Evolutionary conservation across 2,888 invertebrate genomes (phyloP).

Genomic region (Spodoptera exigua): DNA sequence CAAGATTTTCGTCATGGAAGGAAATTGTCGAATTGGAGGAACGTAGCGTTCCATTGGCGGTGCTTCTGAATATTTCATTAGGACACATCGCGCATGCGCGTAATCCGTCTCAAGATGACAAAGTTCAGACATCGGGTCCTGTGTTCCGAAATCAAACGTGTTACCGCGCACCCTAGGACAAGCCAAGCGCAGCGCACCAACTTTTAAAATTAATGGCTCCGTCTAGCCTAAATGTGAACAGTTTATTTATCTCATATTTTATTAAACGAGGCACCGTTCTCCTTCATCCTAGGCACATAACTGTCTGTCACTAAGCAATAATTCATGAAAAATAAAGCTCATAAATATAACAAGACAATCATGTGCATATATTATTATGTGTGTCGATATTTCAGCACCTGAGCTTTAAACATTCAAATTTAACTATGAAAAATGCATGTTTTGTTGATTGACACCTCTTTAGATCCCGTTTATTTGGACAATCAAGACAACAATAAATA

Average conservation of each 20-base stretch:
- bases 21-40: slow-evolving; percentile 58
- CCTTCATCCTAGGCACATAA: slow-evolving; percentile 12
- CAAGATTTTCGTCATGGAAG: slow-evolving; percentile 58
- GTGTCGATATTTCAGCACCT: slow-evolving; percentile 22
- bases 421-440: slow-evolving; percentile 34
- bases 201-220: slow-evolving; percentile 9
- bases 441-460: background rate
- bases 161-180: slow-evolving; percentile 7
- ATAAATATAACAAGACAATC: slow-evolving; percentile 24
- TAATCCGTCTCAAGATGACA: slow-evolving; percentile 58
- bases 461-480: background rate
- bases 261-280: slow-evolving; percentile 3
- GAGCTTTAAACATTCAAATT: slow-evolving; percentile 35
- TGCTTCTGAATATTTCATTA: slow-evolving; percentile 65
- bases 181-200: background rate
- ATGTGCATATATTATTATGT: slow-evolving; percentile 9
- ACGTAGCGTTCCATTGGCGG: slow-evolving; percentile 51
- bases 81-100: slow-evolving; percentile 63
- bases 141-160: slow-evolving; percentile 41
- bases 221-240: background rate
- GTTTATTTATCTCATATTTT: slow-evolving; percentile 8
- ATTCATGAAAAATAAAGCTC: slow-evolving; percentile 30
- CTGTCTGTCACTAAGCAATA: slow-evolving; percentile 43
- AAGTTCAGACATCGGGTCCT: slow-evolving; percentile 43
- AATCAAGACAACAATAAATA: background rate